These are phyloP conservation scores for Zoanthus sociatus DNA, from an alignment of 92 coral and sea anemone genomes.

Conservation along the genomic window DNA sequence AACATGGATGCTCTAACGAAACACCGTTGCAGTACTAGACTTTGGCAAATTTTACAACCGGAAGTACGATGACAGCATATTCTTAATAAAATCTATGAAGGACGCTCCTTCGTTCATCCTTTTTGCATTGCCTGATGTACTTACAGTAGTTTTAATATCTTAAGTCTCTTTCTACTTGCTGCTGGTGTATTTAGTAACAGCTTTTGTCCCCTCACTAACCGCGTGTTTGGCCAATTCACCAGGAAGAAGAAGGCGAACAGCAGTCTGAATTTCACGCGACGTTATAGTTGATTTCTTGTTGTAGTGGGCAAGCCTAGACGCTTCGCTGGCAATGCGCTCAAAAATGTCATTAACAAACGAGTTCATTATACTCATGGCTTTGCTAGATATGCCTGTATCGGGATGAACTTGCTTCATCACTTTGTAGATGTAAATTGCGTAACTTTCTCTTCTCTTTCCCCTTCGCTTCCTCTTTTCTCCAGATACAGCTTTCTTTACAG, in stretches of 20 bases:
- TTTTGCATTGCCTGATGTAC: too few relatives aligned
- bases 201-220: constrained; percentile 33
- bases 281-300: constrained; percentile 41
- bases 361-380: constrained; percentile 45
- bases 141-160: too few relatives aligned
- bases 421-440: constrained; percentile 34
- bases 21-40: too few relatives aligned
- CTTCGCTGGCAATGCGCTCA: constrained; percentile 49
- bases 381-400: constrained; percentile 33
- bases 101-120: too few relatives aligned
- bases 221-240: constrained; percentile 44
- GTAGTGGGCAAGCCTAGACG: constrained; percentile 30
- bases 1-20: too few relatives aligned
- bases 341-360: constrained; percentile 34
- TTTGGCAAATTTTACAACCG: too few relatives aligned
- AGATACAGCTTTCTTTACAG: constrained; percentile 51
- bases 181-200: constrained; percentile 42
- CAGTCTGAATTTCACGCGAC: constrained; percentile 45
- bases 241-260: constrained; percentile 39
- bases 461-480: constrained; percentile 29
- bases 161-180: constrained; percentile 21
- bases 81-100: too few relatives aligned
- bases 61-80: too few relatives aligned
- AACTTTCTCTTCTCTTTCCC: constrained; percentile 27
- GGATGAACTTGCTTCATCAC: constrained; percentile 46